Base-by-base conservation (phyloP, 2,888 invertebrate genomes). In the Xestia xanthographa region DNA sequence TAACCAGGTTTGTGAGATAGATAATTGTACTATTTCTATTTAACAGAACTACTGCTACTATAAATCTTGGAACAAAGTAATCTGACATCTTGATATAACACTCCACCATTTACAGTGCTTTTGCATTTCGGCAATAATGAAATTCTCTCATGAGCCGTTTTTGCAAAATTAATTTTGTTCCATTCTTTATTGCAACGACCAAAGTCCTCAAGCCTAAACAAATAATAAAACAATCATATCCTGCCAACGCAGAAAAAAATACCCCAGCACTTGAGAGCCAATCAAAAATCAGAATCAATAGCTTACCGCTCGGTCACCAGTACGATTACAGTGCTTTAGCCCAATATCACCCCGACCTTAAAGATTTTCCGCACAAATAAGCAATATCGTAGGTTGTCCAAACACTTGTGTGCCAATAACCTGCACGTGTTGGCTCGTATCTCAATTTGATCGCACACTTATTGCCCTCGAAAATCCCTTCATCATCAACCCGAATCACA, bases 341-440 rank as follows among this genome's bases (percentile, higher is more conserved):
- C 83, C 75, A 84, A 84, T 84, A 86, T 88, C 84, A 85, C 87
- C 87, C 84, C 79, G 77, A 86, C 85, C 85, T 87, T 84, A 88
- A 90, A 92, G 90, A 93, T 94, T 94, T 95, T 93, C 93, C 90
- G 92, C 91, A 90, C 93, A 93, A 94, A 94, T 94, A 94, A 95
- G 95, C 95, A 95, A 95, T 95, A 95, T 94, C 92, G 90, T 92
- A 93, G 93, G 95, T 93, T 94, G 94, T 93, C 92, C 95, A 95
- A 95, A 95, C 95, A 95, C 96, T 95, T 93, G 94, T 91, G 93
- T 93, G 92, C 94, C 95, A 95, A 96, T 96, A 95, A 95, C 93
- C 89, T 90, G 94, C 96, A 95, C 96, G 95, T 96, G 96, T 93
- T 94, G 90, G 91, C 86, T 91, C 92, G 93, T 95, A 95, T 95